phyloP scores from a whole-genome alignment of 2,113 vertebrate species.

The Hystrix cristata region DNA sequence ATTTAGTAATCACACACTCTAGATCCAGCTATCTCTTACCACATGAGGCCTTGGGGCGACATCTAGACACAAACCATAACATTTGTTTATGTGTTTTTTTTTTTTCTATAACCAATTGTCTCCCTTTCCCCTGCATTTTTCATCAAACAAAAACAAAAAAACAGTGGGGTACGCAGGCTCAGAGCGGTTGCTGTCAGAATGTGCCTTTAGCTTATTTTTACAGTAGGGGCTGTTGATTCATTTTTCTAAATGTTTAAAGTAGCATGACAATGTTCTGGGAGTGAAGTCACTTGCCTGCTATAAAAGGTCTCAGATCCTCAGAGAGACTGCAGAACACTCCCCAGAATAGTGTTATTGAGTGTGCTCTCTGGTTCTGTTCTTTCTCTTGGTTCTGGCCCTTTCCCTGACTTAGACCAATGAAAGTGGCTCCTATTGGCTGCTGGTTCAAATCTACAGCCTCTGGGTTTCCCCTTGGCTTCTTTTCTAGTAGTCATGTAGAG shows the following conservation, averaged over 20 bases:
- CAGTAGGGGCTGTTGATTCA: conserved; percentile 57
- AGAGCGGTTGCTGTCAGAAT: conserved; percentile 26
- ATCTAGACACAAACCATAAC: too few species aligned
- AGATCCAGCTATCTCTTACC: too few species aligned
- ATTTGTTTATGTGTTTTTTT: too few species aligned
- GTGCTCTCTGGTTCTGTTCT: neutral
- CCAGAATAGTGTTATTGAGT: neutral
- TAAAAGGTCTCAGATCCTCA: conserved; percentile 44
- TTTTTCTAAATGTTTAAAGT: conserved; percentile 71
- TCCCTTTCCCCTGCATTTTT: conserved; percentile 47
- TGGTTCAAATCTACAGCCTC: conserved; percentile 32
- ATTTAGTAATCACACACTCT: too few species aligned
- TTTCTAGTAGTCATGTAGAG: neutral
- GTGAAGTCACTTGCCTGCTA: neutral
- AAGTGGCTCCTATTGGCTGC: neutral
- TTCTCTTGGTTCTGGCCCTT: neutral
- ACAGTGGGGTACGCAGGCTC: neutral
- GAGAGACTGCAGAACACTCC: neutral
- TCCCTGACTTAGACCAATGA: neutral
- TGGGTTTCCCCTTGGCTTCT: neutral
- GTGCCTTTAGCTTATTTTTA: conserved; percentile 69
- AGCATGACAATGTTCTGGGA: neutral
- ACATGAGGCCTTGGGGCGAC: too few species aligned
- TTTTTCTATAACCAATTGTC: conserved; percentile 56
- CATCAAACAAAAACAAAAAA: conserved; percentile 44